Conservation (phyloP, 1,140 invertebrate species). For the Drosophila prosaltans region DNA sequence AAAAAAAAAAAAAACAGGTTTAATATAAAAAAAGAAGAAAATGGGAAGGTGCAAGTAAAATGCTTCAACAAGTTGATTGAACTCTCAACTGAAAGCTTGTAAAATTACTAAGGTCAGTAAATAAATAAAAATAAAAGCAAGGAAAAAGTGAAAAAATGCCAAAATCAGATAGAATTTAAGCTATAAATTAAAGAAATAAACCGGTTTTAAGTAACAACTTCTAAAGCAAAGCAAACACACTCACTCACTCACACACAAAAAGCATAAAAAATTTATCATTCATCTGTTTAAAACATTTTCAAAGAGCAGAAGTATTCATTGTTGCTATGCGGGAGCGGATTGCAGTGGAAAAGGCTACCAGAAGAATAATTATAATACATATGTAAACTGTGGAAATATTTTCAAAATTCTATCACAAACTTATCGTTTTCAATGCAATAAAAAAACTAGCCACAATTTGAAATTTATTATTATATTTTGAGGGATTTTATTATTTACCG, state of each 20-base stretch:
- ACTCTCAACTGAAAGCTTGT: constrained; percentile 18
- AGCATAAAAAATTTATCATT: neutral
- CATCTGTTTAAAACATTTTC: neutral
- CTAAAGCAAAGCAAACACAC: no score
- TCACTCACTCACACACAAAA: no score
- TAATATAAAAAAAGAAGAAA: constrained; percentile 26
- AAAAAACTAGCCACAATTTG: no score
- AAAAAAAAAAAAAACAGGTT: constrained; percentile 40
- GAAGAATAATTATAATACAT: no score
- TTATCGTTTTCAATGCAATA: no score
- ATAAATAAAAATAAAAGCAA: neutral
- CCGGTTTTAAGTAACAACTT: constrained; percentile 1
- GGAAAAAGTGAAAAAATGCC: neutral
- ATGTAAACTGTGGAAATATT: no score
- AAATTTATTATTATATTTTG: no score
- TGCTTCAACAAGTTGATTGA: constrained; percentile 29
- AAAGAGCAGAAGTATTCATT: neutral
- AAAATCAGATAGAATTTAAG: neutral
- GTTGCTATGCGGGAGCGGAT: neutral
- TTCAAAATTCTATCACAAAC: no score
- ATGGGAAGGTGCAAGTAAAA: constrained; percentile 25
- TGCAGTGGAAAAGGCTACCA: neutral
- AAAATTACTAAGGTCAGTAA: constrained; percentile 3
- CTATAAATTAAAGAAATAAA: neutral
- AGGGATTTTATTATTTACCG: no score